Percentiles rank a stretch among this genome's conserved stretches.
Evolutionary conservation across 1,140 invertebrate genomes (phyloP).

Genomic region (Conus ventricosus): DNA sequence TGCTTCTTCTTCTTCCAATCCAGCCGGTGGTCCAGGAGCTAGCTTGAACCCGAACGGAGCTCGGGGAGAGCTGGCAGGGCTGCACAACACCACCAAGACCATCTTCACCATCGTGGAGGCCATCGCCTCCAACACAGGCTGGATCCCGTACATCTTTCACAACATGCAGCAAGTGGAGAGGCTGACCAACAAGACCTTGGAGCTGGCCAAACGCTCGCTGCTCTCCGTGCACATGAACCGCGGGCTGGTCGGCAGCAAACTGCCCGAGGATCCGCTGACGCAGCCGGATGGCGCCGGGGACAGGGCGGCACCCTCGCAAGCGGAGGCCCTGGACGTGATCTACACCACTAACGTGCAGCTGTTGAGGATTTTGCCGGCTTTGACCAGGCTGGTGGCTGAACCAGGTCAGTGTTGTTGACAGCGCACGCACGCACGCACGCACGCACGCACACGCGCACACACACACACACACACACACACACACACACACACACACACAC

Average conservation of each 20-base stretch:
- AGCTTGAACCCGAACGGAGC: background rate
- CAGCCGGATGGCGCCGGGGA: background rate
- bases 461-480: no score
- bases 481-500: no score
- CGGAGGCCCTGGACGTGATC: constrained; percentile 42
- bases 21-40: background rate
- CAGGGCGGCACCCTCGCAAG: background rate
- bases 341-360: constrained; percentile 49
- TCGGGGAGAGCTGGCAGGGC: constrained; percentile 38
- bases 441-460: background rate
- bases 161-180: constrained; percentile 56
- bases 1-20: background rate
- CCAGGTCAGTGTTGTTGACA: constrained; percentile 50
- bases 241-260: background rate
- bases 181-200: constrained; percentile 49
- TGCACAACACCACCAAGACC: constrained; percentile 50
- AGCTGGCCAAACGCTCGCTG: constrained; percentile 37
- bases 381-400: constrained; percentile 57
- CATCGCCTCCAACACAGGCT: constrained; percentile 56
- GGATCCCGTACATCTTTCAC: constrained; percentile 59
- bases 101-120: constrained; percentile 50
- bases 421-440: constrained; percentile 6
- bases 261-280: background rate
- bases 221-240: constrained; percentile 15
- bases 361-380: constrained; percentile 50